Evolutionary conservation across 2,113 vertebrate genomes (phyloP).

Genomic region (Cheilinus undulatus): DNA sequence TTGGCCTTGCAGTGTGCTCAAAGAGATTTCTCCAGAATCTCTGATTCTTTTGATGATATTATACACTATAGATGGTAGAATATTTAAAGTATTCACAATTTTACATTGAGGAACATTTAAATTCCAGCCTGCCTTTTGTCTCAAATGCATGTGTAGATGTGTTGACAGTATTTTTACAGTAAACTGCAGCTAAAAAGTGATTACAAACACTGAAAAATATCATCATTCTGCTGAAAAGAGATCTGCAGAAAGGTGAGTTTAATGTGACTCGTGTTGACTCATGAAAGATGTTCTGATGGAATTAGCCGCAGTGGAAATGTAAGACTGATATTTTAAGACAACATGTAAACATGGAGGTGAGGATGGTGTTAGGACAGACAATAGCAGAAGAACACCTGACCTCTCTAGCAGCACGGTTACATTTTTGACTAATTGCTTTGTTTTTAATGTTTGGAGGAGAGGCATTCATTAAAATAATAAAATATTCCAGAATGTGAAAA

Average conservation of each 20-base stretch:
- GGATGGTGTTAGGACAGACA: not conserved
- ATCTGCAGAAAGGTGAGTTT: not conserved
- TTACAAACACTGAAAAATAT: too few relatives aligned
- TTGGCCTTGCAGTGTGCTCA: too few relatives aligned
- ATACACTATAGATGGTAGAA: too few relatives aligned
- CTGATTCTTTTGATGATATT: too few relatives aligned
- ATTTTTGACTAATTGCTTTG: constrained; percentile 32
- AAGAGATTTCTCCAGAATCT: too few relatives aligned
- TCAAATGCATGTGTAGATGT: too few relatives aligned
- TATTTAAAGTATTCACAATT: too few relatives aligned
- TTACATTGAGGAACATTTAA: too few relatives aligned
- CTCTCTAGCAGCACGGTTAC: not conserved
- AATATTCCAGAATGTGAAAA: constrained; percentile 33
- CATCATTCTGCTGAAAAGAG: not conserved
- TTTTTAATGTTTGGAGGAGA: constrained; percentile 22
- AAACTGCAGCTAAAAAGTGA: too few relatives aligned
- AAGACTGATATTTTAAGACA: not conserved
- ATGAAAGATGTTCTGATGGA: not conserved
- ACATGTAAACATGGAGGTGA: not conserved
- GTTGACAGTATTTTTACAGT: too few relatives aligned
- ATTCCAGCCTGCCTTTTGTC: too few relatives aligned
- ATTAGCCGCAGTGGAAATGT: not conserved
- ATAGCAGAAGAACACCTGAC: not conserved
- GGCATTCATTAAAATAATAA: constrained; percentile 36
- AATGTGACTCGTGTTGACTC: not conserved